A percentile compares a stretch with the other conserved stretches of the same genome.
Evolutionary conservation across 1,140 invertebrate genomes (phyloP).

Genomic region (Apis florea): DNA sequence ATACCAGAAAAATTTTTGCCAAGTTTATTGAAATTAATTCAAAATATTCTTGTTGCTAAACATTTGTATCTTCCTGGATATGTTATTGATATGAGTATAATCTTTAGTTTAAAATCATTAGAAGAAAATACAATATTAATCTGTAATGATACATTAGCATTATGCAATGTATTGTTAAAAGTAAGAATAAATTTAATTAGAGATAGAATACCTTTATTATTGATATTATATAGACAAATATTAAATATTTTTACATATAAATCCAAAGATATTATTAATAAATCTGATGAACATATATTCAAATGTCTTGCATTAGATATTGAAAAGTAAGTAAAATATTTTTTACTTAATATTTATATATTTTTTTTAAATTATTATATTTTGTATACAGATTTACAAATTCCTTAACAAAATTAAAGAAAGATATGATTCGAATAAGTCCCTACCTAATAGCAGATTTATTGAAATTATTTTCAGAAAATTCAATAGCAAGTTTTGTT

Average conservation of each 20-base stretch:
- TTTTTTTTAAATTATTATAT: constrained; percentile 26
- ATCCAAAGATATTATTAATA: constrained; percentile 48
- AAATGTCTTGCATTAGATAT: constrained; percentile 61
- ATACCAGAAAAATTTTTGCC: constrained; percentile 44
- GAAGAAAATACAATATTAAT: constrained; percentile 42
- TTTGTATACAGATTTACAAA: constrained; percentile 66
- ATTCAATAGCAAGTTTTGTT: constrained; percentile 71
- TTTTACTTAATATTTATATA: background rate
- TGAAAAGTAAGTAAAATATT: constrained; percentile 61
- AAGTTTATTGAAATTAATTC: constrained; percentile 52
- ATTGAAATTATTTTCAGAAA: constrained; percentile 75
- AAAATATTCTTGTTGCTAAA: constrained; percentile 48
- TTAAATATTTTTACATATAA: constrained; percentile 53
- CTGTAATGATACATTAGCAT: constrained; percentile 48
- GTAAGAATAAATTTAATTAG: constrained; percentile 57
- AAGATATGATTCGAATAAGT: constrained; percentile 73
- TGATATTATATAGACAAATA: constrained; percentile 61
- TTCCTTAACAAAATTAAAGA: constrained; percentile 72
- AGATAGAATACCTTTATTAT: constrained; percentile 66
- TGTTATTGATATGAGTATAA: constrained; percentile 59
- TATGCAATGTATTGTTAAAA: constrained; percentile 60
- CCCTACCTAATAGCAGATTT: constrained; percentile 77
- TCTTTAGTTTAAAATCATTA: constrained; percentile 50
- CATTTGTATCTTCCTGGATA: constrained; percentile 48
- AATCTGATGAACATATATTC: constrained; percentile 47